Evolutionary conservation across 2,113 vertebrate species (phyloP).

Genomic region (Rhinolophus sinicus): DNA sequence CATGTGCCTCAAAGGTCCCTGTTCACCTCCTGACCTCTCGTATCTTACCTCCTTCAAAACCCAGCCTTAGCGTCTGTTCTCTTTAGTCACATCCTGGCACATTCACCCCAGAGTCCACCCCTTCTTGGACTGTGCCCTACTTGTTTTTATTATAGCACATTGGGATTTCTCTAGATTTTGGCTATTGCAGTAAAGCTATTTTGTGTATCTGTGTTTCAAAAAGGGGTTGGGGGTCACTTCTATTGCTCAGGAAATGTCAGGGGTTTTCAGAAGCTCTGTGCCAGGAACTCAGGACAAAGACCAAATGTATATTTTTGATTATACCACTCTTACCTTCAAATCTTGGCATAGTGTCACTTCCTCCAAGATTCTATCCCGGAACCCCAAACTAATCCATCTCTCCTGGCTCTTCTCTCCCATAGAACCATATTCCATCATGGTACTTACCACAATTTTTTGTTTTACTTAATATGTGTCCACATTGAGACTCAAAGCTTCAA

Average conservation of each 20-base stretch:
- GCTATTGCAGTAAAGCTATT: neutral
- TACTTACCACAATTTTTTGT: neutral
- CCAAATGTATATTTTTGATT: neutral
- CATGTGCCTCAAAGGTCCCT: neutral
- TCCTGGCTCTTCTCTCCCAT: neutral
- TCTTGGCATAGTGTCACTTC: neutral
- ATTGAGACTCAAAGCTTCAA: neutral
- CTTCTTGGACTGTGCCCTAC: neutral
- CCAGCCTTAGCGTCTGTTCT: neutral
- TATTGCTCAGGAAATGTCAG: neutral
- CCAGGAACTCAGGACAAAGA: neutral
- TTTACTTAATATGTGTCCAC: neutral
- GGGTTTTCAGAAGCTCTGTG: neutral
- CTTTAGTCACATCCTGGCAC: neutral
- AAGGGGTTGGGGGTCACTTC: neutral
- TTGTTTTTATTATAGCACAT: neutral
- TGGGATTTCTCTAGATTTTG: neutral
- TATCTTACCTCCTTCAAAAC: neutral
- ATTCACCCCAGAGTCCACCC: neutral
- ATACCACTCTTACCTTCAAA: neutral
- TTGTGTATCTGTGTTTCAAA: neutral
- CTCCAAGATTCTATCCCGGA: neutral
- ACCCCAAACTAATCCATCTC: neutral
- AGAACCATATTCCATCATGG: neutral
- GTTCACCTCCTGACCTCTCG: neutral